Evolutionary conservation across 2,113 vertebrate species (phyloP), one percentile per base, ranked within the genome.

Genomic region (Hippocampus abdominalis): DNA sequence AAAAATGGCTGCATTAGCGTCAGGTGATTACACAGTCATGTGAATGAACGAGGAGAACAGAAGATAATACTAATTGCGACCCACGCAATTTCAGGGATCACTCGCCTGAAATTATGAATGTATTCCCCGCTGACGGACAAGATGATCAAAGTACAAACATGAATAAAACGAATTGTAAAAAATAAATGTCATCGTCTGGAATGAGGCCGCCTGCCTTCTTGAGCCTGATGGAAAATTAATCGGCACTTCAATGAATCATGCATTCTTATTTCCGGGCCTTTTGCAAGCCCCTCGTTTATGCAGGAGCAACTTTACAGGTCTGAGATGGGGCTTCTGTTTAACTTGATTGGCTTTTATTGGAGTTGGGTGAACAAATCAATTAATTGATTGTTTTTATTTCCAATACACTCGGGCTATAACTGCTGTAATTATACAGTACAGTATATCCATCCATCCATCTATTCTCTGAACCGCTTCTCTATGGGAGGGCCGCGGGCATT

Each of bases 71-170:
- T 74, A 70, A 83, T 79, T 65, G 74, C 48, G 40, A 59, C 32
- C 60, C 73, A 73, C 53, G 57, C 27, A 61, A 66, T 78, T 72
- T 75, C 36, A 67, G 64, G 67, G 62, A 80, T 72, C 73, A 74
- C 61, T 73, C 20, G 73, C 27, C 4, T 25, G 42, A 59, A 67
- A 40, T 75, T 32, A 68, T 44, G 67, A 74, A 60, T 57, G 0
- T 46, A 64, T 68, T 64, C 27, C 67, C 74, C 64, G 60, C 76
- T 78, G 80, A 85, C 69, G 72, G 71, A 64, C 71, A 10, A 49
- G 56, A 61, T 70, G 66, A 75, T 81, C 71, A 74, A 75, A 84
- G 78, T 42, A 44, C 64, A 76, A 62, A 68, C 53, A 71, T 27
- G 69, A 77, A 73, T 66, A 76, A 76, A 66, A 76, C 32, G 15